Evolutionary conservation across 2,797 vertebrate species (phyloP).

Genomic region (Rhinoraja longicauda): DNA sequence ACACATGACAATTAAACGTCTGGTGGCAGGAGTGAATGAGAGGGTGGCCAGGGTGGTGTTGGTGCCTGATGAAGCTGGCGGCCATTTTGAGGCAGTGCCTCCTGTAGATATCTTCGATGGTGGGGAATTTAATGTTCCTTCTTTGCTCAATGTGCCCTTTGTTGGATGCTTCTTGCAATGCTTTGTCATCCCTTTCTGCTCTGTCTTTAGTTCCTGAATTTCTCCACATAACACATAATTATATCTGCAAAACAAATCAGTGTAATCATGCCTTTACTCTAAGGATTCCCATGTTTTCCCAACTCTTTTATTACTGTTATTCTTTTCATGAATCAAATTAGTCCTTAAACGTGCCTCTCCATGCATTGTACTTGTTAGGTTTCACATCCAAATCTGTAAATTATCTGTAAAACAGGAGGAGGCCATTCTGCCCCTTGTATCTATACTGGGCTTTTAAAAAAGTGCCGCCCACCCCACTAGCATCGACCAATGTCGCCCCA

Average conservation of each 20-base stretch:
- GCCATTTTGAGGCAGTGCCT: no score
- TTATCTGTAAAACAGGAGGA: no score
- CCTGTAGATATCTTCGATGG: no score
- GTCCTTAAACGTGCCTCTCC: background rate
- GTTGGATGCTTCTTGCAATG: background rate
- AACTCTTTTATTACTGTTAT: background rate
- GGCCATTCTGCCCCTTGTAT: no score
- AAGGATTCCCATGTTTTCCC: background rate
- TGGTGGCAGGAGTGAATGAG: no score
- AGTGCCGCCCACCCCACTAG: no score
- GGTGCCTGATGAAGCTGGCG: no score
- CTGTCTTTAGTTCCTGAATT: background rate
- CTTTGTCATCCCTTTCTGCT: background rate
- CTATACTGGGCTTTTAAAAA: no score
- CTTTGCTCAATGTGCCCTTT: background rate
- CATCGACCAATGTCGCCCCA: no score
- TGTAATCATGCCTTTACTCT: background rate
- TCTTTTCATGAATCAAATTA: background rate
- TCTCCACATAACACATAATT: background rate
- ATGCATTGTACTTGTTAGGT: background rate
- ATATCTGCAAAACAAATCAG: background rate
- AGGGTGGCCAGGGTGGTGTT: no score
- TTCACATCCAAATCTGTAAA: background rate
- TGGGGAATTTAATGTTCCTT: background rate
- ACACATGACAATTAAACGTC: no score